Conservation (phyloP, 2,888 invertebrate species). For the Pristionchus maxplancki region DNA sequence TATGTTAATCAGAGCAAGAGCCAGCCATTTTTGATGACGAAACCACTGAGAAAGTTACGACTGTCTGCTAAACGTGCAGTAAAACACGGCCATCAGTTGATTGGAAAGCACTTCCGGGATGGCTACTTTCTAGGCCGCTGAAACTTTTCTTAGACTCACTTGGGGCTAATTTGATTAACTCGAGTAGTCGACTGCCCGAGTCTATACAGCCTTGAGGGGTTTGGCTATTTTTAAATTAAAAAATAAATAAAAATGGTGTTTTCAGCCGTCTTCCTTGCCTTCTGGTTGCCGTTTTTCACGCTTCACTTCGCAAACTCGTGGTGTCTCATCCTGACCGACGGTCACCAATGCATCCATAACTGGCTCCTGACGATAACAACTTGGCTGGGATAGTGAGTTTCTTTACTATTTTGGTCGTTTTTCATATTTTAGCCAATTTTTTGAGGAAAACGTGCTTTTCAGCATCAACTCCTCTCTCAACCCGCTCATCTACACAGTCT, state of each 20-base stretch:
- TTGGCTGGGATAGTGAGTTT: slow-evolving; percentile 90
- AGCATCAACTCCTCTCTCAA: slow-evolving; percentile 76
- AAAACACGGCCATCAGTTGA: neutral
- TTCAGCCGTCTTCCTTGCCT: slow-evolving; percentile 94
- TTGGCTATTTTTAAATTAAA: neutral
- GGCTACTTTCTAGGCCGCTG: neutral
- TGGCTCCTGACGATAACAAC: slow-evolving; percentile 90
- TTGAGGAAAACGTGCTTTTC: too few relatives aligned
- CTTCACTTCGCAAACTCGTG: slow-evolving; percentile 97
- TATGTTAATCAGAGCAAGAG: too few relatives aligned
- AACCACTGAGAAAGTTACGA: too few relatives aligned
- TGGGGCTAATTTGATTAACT: neutral
- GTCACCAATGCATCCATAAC: slow-evolving; percentile 66
- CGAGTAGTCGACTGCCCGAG: neutral
- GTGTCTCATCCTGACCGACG: slow-evolving; percentile 83
- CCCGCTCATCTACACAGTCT: slow-evolving; percentile 76
- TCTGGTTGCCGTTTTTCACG: slow-evolving; percentile 99
- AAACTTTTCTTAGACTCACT: slow-evolving; percentile 14
- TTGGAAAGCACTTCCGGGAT: neutral
- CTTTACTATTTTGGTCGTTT: neutral
- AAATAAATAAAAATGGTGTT: neutral
- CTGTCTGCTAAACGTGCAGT: slow-evolving; percentile 19
- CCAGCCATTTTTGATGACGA: too few relatives aligned
- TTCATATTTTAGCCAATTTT: neutral
- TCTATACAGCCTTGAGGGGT: too few relatives aligned